Conservation (phyloP, 2,113 vertebrate genomes). For the Theristicus caerulescens region DNA sequence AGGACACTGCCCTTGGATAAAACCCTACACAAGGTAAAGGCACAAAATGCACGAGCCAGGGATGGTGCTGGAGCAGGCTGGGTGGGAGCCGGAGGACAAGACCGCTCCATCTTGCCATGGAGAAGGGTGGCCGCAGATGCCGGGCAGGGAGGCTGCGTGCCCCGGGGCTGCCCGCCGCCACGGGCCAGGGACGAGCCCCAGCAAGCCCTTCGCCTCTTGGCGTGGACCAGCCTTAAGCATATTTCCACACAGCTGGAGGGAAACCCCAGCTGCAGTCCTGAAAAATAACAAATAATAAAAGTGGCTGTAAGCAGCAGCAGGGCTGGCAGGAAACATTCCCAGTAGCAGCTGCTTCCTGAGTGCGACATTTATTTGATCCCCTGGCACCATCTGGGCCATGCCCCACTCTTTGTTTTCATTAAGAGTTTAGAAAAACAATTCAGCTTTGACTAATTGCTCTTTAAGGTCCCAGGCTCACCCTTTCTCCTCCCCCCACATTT, state of each 20-base stretch:
- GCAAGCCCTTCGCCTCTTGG: background rate
- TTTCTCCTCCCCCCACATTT: conserved; percentile 59
- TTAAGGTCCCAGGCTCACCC: conserved; percentile 62
- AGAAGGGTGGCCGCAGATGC: background rate
- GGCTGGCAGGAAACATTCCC: conserved; percentile 80
- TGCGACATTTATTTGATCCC: conserved; percentile 75
- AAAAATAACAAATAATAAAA: conserved; percentile 71
- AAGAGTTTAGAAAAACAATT: conserved; percentile 77
- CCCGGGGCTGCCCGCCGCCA: background rate
- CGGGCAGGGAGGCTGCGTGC: background rate
- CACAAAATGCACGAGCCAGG: accelerated
- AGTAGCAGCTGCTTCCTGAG: conserved; percentile 84
- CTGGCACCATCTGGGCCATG: conserved; percentile 78
- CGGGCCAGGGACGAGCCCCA: background rate
- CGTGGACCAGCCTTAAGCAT: conserved; percentile 17
- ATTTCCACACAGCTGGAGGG: conserved; percentile 74
- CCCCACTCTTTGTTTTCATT: conserved; percentile 75
- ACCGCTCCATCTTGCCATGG: background rate
- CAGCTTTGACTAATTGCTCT: conserved; percentile 71
- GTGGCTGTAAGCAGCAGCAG: conserved; percentile 53
- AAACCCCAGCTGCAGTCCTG: conserved; percentile 76
- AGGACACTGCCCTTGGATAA: background rate
- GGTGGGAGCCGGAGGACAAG: background rate
- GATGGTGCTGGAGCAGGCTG: background rate
- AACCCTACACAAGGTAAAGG: background rate